A percentile compares a stretch with the other conserved stretches of the same genome.
Conservation (phyloP, 1,140 invertebrate genomes). For the Bradynema listronoti region DNA sequence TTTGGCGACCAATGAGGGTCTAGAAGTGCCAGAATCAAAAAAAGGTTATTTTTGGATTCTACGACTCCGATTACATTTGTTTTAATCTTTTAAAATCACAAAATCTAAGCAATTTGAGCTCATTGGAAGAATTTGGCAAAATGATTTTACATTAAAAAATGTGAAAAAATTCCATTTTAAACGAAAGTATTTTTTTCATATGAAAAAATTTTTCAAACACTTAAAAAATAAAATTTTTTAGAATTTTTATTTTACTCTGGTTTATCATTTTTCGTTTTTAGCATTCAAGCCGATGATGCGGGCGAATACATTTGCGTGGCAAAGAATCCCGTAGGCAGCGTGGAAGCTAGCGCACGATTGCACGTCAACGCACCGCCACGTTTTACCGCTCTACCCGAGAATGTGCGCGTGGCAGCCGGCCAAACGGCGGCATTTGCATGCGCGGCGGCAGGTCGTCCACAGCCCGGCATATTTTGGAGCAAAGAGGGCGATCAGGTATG, state of each 20-base stretch:
- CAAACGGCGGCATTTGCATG: slow-evolving; percentile 38
- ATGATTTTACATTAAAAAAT: no score
- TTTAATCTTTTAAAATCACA: no score
- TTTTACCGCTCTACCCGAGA: slow-evolving; percentile 32
- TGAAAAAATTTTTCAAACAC: no score
- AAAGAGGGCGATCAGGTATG: slow-evolving; percentile 40
- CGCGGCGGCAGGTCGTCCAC: slow-evolving; percentile 34
- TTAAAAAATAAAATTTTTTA: slow-evolving; percentile 1
- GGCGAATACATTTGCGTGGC: slow-evolving; percentile 38
- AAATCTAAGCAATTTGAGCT: no score
- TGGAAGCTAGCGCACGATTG: slow-evolving; percentile 31
- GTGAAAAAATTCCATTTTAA: neutral
- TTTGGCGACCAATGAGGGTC: no score
- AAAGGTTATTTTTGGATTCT: no score
- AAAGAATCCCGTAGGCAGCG: slow-evolving; percentile 38
- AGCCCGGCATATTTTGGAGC: slow-evolving; percentile 40
- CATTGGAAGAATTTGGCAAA: no score
- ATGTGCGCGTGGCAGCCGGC: slow-evolving; percentile 25
- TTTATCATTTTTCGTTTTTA: slow-evolving; percentile 10
- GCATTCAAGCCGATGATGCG: slow-evolving; percentile 38
- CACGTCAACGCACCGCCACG: slow-evolving; percentile 38
- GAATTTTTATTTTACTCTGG: neutral
- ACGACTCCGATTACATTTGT: no score
- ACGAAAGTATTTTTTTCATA: neutral
- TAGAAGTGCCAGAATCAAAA: no score